Conservation (phyloP, 2,797 vertebrate genomes). For the Pitangus sulphuratus region DNA sequence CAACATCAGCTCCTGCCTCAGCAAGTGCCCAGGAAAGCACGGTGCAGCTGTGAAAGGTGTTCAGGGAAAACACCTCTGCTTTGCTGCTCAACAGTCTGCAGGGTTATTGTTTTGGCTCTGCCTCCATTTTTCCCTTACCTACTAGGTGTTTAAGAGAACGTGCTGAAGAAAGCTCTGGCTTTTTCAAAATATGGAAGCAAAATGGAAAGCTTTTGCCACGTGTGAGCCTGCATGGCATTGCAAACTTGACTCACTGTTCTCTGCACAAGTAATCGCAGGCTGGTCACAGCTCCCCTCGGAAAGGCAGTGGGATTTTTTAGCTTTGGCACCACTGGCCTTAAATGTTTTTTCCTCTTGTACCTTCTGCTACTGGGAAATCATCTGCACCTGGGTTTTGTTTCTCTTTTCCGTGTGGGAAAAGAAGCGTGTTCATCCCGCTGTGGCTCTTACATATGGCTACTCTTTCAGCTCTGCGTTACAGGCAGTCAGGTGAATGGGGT, state of each 20-base stretch:
- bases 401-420: background rate
- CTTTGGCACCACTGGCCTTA: background rate
- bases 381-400: background rate
- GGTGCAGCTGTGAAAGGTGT: background rate
- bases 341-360: background rate
- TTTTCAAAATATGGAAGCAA: background rate
- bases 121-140: background rate
- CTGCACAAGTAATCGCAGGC: background rate
- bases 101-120: background rate
- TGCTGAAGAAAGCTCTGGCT: background rate
- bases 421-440: background rate
- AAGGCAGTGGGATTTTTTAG: background rate
- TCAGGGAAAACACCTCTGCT: background rate
- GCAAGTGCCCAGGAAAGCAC: background rate
- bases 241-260: background rate
- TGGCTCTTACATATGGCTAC: background rate
- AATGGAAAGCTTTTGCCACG: background rate
- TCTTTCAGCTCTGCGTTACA: background rate
- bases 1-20: background rate
- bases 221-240: background rate
- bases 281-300: background rate
- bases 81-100: background rate
- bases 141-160: background rate
- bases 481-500: background rate
- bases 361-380: constrained; percentile 10